Base-by-base conservation (phyloP, 1,140 invertebrate species). In the Planococcus citri region DNA sequence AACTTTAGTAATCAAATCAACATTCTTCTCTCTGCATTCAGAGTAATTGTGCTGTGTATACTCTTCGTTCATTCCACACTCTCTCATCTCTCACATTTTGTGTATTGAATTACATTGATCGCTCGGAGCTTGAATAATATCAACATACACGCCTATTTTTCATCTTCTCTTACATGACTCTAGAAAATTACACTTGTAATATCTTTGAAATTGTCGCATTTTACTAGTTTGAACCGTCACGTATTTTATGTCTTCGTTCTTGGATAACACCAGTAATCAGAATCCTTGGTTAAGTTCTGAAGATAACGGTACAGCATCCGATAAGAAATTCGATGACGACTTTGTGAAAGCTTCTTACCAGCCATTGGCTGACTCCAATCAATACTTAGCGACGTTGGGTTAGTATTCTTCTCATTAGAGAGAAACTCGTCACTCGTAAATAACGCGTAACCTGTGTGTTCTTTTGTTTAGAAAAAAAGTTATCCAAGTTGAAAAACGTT, bases 401-500 rank as follows among this genome's bases (percentile, higher is more conserved):
- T 24, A 25, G n/a, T n/a, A n/a, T n/a, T n/a, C n/a, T 27, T 24
- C 25, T 68, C 41, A 22, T 70, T 68, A 27, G 37, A 29, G 17
- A 33, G 6, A 17, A 57, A 38, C 64, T 69, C 9, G 9, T 64
- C 60, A 17, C 3, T 4, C 10, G 21, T 27, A n/a, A 17, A 8
- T 58, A 8, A n/a, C 17, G 4, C 4, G 29, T 58, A 6, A 4
- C 17, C 24, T 3, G 25, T 64, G 57, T 64, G 37, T 21, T n/a
- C 20, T 69, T 14, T 68, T 60, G 12, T 27, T 21, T 29, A 71
- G 71, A 71, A 69, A 41, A 24, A 20, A 71, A 71, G 64, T 21
- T 71, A 37, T 25, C 57, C 12, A 69, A 25, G 51, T 27, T 71
- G 58, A 71, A 71, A 61, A 71, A 69, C 24, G 33, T 21, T 21